phyloP scores from a whole-genome alignment of 2,888 invertebrate species.

The Papilio protenor region DNA sequence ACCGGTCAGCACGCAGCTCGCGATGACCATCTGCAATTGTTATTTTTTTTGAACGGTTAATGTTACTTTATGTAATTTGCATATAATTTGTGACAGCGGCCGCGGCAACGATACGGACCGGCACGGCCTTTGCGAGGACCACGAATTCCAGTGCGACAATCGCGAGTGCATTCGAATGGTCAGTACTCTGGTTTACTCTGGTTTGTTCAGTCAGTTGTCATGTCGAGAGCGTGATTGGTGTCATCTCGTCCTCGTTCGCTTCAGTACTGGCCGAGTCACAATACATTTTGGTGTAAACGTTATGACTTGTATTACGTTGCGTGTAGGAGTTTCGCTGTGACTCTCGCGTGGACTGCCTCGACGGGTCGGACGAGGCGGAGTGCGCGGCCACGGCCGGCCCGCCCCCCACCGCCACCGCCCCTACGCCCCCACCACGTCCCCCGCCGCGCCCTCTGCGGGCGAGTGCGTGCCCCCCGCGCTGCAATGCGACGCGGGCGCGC shows the following conservation, averaged over 20 bases:
- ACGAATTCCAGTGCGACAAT: conserved; percentile 86
- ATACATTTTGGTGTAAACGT: background rate
- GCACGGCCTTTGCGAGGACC: conserved; percentile 79
- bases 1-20: conserved; percentile 19
- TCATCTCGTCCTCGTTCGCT: background rate
- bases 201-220: background rate
- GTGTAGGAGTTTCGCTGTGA: conserved; percentile 86
- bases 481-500: conserved; percentile 87
- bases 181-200: conserved; percentile 38
- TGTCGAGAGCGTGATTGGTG: no score
- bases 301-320: background rate
- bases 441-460: conserved; percentile 45
- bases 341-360: conserved; percentile 88
- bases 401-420: conserved; percentile 38
- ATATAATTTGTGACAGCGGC: conserved; percentile 49
- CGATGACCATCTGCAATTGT: no score
- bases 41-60: conserved; percentile 5
- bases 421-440: conserved; percentile 45
- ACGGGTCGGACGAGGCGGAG: conserved; percentile 89
- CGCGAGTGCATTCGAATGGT: conserved; percentile 87
- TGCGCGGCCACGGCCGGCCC: conserved; percentile 67
- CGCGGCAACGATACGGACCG: conserved; percentile 50
- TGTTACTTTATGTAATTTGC: background rate
- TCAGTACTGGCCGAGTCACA: background rate
- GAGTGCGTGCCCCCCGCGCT: conserved; percentile 84